Conservation (phyloP, 1,140 invertebrate species). For the Adelges cooleyi region DNA sequence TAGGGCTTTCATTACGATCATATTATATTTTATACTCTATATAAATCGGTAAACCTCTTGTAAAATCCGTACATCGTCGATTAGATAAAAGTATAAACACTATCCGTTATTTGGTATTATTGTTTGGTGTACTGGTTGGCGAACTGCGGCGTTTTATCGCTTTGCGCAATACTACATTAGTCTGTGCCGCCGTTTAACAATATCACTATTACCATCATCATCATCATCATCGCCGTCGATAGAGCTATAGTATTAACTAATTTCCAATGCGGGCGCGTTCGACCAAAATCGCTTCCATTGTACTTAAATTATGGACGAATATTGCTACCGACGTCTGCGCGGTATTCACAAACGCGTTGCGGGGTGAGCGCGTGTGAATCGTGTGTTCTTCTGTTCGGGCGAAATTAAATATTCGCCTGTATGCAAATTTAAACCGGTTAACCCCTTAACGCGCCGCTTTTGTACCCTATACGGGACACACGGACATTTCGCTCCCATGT, state of each 20-base stretch:
- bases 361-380: background rate
- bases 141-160: too few relatives aligned
- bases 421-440: conserved; percentile 28
- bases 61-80: too few relatives aligned
- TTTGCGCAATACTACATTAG: too few relatives aligned
- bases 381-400: background rate
- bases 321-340: background rate
- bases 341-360: background rate
- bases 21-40: too few relatives aligned
- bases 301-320: background rate
- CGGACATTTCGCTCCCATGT: conserved; percentile 19
- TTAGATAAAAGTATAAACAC: too few relatives aligned
- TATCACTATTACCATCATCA: background rate
- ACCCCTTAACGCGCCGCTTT: background rate
- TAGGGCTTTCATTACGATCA: too few relatives aligned
- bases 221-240: too few relatives aligned
- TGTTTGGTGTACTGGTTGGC: too few relatives aligned
- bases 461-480: conserved; percentile 7
- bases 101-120: too few relatives aligned
- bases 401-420: conserved; percentile 7
- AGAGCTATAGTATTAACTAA: too few relatives aligned
- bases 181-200: too few relatives aligned
- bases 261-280: background rate
- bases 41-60: too few relatives aligned
- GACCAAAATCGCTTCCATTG: background rate